Base-by-base conservation (phyloP, 2,888 invertebrate species). In the Siphlonurus alternatus region DNA sequence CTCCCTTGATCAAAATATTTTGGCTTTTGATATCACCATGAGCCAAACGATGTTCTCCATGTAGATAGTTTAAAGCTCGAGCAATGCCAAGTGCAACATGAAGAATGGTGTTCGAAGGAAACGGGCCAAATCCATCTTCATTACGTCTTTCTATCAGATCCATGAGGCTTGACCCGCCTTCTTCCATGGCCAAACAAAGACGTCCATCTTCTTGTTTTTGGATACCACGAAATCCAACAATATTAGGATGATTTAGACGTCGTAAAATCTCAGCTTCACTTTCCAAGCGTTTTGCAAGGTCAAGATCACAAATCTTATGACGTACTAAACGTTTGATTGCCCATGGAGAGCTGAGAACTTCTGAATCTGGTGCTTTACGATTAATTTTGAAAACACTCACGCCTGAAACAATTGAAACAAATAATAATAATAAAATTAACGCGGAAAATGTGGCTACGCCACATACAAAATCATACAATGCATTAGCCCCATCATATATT, bases 11-110 rank as follows among this genome's bases (percentile, higher is more conserved):
- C 1, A 93, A 78, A 56, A 93, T 77, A 72, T 93, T 93, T 72
- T 83, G 87, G 0, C 91, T 91, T 75, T 93, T 92, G 53, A 93
- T 78, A 73, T 93, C 93, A 25, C 90, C 89, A 67, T 93, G 93
- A 7, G 93, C 74, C 56, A 91, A 76, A 63, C 81, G 79, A 63
- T 83, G 84, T 67, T 80, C 81, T 1, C 82, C 83, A 73, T 93
- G 93, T 1, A 93, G 76, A 75, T 92, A 92, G 71, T 87, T 81
- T 1, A 93, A 73, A 0, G 86, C 92, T 71, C 81, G 83, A 0
- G 83, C 79, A 63, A 89, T 78, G 73, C 89, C 88, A 59, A 75
- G 71, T 2, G 81, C 80, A 66, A 90, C 84, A 76, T 83, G 85
- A 19, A 83, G 72, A 66, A 89, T 87, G 25, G 82, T 76, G 56